These are phyloP conservation scores for Cyrtonyx montezumae DNA, from an alignment of 2,113 vertebrate species.

Conservation along the genomic window DNA sequence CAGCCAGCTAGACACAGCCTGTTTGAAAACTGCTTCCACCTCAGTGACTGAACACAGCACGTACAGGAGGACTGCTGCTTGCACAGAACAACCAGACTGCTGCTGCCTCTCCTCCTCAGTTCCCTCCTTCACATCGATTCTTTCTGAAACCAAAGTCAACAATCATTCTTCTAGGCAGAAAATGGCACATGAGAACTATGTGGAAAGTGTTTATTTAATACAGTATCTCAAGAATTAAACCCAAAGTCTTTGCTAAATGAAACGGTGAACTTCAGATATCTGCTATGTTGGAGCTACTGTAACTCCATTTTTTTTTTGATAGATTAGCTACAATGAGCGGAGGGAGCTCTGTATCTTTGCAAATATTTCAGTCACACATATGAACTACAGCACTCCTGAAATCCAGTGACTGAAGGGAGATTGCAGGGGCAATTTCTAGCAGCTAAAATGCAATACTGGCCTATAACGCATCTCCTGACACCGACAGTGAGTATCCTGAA, in stretches of 20 bases:
- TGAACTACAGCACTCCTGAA: neutral
- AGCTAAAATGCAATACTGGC: neutral
- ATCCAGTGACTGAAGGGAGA: neutral
- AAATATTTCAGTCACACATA: neutral
- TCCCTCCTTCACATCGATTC: neutral
- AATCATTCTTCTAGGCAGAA: neutral
- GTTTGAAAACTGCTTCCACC: neutral
- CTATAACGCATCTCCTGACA: neutral
- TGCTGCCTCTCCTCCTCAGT: neutral
- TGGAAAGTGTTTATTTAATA: neutral
- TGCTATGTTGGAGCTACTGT: neutral
- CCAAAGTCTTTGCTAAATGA: neutral
- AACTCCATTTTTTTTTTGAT: neutral
- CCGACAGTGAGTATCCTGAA: neutral
- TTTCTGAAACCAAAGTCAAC: neutral
- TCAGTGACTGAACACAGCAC: neutral
- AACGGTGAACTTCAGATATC: neutral
- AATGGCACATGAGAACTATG: neutral
- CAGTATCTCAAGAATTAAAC: neutral
- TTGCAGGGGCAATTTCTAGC: neutral
- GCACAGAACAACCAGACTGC: neutral
- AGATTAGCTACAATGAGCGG: neutral
- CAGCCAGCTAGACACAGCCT: neutral
- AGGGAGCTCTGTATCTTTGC: neutral
- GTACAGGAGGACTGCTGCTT: neutral